Evolutionary conservation across 2,113 vertebrate genomes (phyloP).

Genomic region (Paedocypris sp.): DNA sequence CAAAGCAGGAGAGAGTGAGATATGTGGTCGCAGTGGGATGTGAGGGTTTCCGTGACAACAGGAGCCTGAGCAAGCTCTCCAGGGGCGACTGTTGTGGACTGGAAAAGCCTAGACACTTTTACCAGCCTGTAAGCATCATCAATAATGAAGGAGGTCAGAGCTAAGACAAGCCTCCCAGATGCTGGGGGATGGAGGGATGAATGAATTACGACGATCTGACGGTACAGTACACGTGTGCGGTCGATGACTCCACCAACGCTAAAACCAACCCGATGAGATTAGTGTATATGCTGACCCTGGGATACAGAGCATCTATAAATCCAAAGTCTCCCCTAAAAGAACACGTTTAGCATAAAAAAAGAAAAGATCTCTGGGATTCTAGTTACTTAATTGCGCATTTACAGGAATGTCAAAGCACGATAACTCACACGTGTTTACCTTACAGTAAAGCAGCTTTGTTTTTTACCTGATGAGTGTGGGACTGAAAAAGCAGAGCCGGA

Average conservation of each 20-base stretch:
- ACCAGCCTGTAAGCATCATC: conserved; percentile 16
- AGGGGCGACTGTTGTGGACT: conserved; percentile 18
- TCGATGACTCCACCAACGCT: neutral
- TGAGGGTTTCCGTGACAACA: conserved; percentile 22
- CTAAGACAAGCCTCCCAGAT: conserved; percentile 1
- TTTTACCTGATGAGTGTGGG: conserved; percentile 73
- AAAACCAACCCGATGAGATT: neutral
- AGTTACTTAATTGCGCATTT: neutral
- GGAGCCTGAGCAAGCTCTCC: conserved; percentile 17
- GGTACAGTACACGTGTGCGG: neutral
- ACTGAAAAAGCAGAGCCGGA: conserved; percentile 64
- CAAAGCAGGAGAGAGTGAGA: neutral
- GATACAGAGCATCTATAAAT: no score
- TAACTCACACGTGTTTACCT: no score
- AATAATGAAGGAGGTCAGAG: conserved; percentile 24
- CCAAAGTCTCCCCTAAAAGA: no score
- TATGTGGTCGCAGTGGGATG: neutral
- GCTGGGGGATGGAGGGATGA: neutral
- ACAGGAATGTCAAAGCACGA: no score
- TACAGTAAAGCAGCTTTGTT: neutral
- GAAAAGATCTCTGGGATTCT: no score
- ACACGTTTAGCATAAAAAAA: no score
- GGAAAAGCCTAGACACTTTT: conserved; percentile 19
- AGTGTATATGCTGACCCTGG: neutral
- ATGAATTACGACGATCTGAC: conserved; percentile 11